phyloP scores from a whole-genome alignment of 2,797 vertebrate genomes.

The Mus caroli region DNA sequence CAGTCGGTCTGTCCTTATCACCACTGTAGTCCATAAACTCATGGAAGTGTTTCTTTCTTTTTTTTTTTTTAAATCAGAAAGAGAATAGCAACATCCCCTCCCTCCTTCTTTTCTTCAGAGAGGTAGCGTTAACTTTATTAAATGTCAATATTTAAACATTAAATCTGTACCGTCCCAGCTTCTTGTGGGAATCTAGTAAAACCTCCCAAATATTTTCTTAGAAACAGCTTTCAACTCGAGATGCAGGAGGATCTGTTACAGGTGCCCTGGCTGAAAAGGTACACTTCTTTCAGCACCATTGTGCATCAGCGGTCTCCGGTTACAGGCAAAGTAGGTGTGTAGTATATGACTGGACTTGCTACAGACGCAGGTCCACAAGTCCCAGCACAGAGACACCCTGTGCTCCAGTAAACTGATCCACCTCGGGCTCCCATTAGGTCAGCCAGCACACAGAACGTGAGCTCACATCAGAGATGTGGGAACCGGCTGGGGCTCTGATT shows the following conservation, averaged over 20 bases:
- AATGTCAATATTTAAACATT: not conserved
- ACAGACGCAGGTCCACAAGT: slow-evolving; percentile 81
- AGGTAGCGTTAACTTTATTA: slow-evolving; percentile 29
- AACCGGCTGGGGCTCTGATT: slow-evolving; percentile 84
- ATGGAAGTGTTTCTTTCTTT: not conserved
- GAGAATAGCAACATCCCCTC: not conserved
- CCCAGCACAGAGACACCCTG: slow-evolving; percentile 87
- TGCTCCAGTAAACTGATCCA: slow-evolving; percentile 87
- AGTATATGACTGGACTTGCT: slow-evolving; percentile 82
- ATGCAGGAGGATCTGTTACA: slow-evolving; percentile 73
- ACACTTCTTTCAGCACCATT: slow-evolving; percentile 84
- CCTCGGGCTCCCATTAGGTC: slow-evolving; percentile 80
- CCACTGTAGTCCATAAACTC: not conserved
- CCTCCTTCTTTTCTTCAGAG: not conserved
- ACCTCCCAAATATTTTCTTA: slow-evolving; percentile 23
- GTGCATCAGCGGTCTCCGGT: slow-evolving; percentile 84
- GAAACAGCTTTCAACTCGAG: slow-evolving; percentile 28
- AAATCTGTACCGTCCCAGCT: not conserved
- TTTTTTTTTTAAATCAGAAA: not conserved
- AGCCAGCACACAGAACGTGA: slow-evolving; percentile 78
- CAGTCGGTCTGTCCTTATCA: not conserved
- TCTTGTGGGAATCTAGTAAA: slow-evolving; percentile 5
- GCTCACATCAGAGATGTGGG: slow-evolving; percentile 86
- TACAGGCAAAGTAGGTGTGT: slow-evolving; percentile 85
- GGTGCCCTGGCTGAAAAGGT: slow-evolving; percentile 78